phyloP scores from a whole-genome alignment of 1,140 invertebrate genomes.

The Augochlora pura region DNA sequence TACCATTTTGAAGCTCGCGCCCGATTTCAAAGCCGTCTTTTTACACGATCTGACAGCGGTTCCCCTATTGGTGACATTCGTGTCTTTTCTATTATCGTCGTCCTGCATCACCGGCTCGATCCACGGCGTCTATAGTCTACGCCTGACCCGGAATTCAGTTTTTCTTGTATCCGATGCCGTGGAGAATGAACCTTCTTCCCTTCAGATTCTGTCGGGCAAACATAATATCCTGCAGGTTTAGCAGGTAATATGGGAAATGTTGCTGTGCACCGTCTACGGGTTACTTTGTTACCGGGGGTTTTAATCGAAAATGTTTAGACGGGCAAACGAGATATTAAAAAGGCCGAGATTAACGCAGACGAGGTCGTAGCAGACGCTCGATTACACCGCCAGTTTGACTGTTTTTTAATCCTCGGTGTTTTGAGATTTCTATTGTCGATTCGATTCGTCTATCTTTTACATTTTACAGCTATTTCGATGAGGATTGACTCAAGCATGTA shows the following conservation, averaged over 20 bases:
- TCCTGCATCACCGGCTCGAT: not conserved
- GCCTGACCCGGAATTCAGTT: not conserved
- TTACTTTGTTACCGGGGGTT: too few relatives aligned
- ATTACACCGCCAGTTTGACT: too few relatives aligned
- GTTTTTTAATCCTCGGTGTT: too few relatives aligned
- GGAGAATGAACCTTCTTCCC: not conserved
- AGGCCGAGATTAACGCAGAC: too few relatives aligned
- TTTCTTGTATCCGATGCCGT: not conserved
- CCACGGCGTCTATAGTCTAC: not conserved
- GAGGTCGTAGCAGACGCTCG: too few relatives aligned
- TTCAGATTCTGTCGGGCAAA: not conserved
- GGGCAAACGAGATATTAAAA: too few relatives aligned
- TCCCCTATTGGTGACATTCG: slow-evolving; percentile 51
- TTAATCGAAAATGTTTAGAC: too few relatives aligned
- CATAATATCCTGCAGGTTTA: not conserved
- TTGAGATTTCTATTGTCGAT: too few relatives aligned
- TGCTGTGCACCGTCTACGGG: too few relatives aligned
- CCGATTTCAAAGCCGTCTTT: slow-evolving; percentile 55
- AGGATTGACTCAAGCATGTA: too few relatives aligned
- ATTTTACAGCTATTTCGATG: too few relatives aligned
- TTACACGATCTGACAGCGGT: slow-evolving; percentile 37
- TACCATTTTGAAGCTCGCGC: slow-evolving; percentile 65
- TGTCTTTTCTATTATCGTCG: slow-evolving; percentile 35
- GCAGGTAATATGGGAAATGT: not conserved
- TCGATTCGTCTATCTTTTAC: too few relatives aligned